These are phyloP conservation scores for Pluvialis apricaria DNA, from an alignment of 2,113 vertebrate species.

Conservation along the genomic window DNA sequence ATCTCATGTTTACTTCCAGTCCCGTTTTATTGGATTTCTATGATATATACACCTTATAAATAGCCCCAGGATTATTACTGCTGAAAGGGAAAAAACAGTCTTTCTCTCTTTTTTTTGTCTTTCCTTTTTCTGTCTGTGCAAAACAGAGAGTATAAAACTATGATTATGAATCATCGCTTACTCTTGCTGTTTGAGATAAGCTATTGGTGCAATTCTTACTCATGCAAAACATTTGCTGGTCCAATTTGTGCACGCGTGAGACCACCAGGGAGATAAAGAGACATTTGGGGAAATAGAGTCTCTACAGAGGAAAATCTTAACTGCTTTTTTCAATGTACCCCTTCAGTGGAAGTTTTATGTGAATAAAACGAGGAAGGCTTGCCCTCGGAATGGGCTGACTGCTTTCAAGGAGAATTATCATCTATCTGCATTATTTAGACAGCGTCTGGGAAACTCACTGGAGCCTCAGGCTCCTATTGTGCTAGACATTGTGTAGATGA, in stretches of 20 bases:
- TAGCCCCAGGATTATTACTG: background rate
- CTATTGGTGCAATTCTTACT: background rate
- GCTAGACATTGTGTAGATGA: background rate
- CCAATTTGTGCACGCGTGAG: background rate
- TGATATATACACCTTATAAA: background rate
- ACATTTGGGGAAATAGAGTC: background rate
- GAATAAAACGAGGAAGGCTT: background rate
- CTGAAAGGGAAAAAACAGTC: background rate
- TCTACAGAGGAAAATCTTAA: background rate
- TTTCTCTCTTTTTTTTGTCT: background rate
- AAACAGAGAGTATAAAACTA: background rate
- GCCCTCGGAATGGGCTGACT: background rate
- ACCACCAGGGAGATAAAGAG: background rate
- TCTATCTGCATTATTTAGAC: constrained; percentile 44
- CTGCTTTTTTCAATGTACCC: background rate
- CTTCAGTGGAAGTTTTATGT: background rate
- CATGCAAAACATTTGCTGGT: background rate
- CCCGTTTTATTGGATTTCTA: constrained; percentile 29
- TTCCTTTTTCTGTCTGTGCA: background rate
- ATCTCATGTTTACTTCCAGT: constrained; percentile 44
- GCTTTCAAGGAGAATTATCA: constrained; percentile 20
- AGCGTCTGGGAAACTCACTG: background rate
- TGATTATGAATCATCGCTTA: background rate
- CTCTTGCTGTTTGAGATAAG: background rate
- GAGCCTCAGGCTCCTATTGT: background rate